Percentiles rank a stretch among this genome's conserved stretches.
These are phyloP conservation scores for Dolichopus griseipennis DNA, from an alignment of 2,888 invertebrate genomes.

Conservation along the genomic window DNA sequence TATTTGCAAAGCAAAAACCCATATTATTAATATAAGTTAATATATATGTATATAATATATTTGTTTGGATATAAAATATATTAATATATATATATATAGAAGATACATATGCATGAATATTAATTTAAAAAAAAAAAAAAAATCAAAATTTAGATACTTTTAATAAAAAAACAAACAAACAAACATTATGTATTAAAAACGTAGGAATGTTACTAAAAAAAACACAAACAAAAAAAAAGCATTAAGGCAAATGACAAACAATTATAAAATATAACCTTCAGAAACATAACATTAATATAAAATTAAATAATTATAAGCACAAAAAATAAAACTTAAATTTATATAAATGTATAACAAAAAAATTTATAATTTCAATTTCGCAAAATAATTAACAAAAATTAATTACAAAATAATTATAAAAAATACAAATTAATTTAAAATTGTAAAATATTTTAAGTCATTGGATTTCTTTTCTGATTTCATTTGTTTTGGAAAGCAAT, in stretches of 20 bases:
- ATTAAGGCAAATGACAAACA: conserved; percentile 19
- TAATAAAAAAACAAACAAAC: conserved; percentile 21
- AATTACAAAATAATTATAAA: conserved; percentile 28
- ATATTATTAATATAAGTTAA: no score
- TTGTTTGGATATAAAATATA: no score
- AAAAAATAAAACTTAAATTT: conserved; percentile 18
- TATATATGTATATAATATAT: no score
- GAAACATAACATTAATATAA: conserved; percentile 17
- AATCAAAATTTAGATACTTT: conserved; percentile 10
- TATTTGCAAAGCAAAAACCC: no score
- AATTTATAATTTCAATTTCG: no score
- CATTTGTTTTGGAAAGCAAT: no score
- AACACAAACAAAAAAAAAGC: conserved; percentile 8
- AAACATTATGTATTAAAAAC: conserved; percentile 22
- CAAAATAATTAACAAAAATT: conserved; percentile 16
- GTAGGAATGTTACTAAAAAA: no score
- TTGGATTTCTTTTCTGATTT: no score
- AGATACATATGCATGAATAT: no score
- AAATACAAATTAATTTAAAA: conserved; percentile 25
- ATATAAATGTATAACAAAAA: conserved; percentile 22
- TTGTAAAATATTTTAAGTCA: no score
- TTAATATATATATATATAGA: no score
- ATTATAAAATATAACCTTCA: not conserved
- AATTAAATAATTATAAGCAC: conserved; percentile 8
- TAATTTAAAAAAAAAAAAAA: not conserved